These are phyloP conservation scores for Diplodus puntazzo DNA, from an alignment of 2,797 vertebrate species.

Conservation along the genomic window DNA sequence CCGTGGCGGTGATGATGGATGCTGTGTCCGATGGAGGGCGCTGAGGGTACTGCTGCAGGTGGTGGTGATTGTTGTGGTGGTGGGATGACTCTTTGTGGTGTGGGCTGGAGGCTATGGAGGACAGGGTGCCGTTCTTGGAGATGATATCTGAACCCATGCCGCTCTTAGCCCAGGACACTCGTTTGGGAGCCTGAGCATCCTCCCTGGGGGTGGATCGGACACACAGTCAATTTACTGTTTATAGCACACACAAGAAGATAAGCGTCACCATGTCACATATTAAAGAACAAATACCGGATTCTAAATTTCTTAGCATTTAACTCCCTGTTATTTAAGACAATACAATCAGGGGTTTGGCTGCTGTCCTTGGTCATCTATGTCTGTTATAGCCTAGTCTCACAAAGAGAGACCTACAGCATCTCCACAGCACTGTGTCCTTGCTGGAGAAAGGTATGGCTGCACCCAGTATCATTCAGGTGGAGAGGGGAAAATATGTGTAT, in stretches of 20 bases:
- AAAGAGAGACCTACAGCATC: no score
- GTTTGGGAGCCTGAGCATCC: conserved; percentile 93
- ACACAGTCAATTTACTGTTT: background rate
- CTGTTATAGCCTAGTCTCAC: no score
- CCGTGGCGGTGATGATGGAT: conserved; percentile 88
- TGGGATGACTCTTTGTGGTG: conserved; percentile 78
- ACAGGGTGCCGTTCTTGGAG: conserved; percentile 96
- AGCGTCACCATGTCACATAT: background rate
- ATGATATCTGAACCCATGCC: conserved; percentile 89
- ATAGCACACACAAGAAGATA: background rate
- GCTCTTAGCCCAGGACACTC: conserved; percentile 91
- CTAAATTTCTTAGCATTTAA: background rate
- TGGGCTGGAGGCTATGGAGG: conserved; percentile 90
- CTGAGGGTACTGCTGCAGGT: conserved; percentile 83
- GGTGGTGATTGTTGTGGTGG: conserved; percentile 68
- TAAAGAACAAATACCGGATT: background rate
- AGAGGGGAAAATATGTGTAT: no score
- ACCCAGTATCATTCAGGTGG: no score
- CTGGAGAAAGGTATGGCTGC: no score
- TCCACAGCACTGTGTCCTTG: no score
- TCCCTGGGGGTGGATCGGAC: conserved; percentile 83
- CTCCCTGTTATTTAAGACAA: no score
- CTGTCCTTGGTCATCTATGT: no score
- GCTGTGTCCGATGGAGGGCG: conserved; percentile 86
- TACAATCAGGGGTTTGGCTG: no score